These are phyloP conservation scores for Seira sanloemensis DNA, from an alignment of 2,888 invertebrate genomes.

Conservation along the genomic window DNA sequence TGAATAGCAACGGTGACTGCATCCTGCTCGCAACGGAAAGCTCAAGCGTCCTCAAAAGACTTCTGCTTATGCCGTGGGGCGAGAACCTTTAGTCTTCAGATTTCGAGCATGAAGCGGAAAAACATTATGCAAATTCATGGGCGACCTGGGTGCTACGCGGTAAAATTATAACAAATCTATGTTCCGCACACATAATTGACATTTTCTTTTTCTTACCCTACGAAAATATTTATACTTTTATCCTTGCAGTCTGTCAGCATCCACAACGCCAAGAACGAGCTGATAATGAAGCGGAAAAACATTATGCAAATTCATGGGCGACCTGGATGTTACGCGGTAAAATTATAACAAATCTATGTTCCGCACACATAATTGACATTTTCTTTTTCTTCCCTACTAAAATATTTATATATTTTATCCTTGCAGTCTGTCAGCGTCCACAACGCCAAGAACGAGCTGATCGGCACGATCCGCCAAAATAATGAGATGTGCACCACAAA, in stretches of 20 bases:
- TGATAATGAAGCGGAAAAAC: constrained; percentile 47
- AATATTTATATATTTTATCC: too few relatives aligned
- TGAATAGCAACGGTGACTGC: constrained; percentile 67
- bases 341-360: too few relatives aligned
- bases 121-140: constrained; percentile 60
- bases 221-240: too few relatives aligned
- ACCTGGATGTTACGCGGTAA: constrained; percentile 62
- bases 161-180: too few relatives aligned
- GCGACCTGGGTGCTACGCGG: constrained; percentile 60
- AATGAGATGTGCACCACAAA: constrained; percentile 55
- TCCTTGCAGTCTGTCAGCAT: constrained; percentile 51
- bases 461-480: constrained; percentile 57
- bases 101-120: constrained; percentile 51
- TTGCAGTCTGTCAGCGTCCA: constrained; percentile 50
- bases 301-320: constrained; percentile 62
- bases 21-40: constrained; percentile 59
- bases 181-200: too few relatives aligned
- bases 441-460: constrained; percentile 46
- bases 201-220: too few relatives aligned
- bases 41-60: constrained; percentile 52
- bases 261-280: constrained; percentile 42
- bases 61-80: constrained; percentile 61
- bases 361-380: too few relatives aligned
- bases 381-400: too few relatives aligned
- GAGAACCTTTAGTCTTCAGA: constrained; percentile 50